phyloP scores from a whole-genome alignment of 2,888 invertebrate species.

The Zaprionus obscuricornis region DNA sequence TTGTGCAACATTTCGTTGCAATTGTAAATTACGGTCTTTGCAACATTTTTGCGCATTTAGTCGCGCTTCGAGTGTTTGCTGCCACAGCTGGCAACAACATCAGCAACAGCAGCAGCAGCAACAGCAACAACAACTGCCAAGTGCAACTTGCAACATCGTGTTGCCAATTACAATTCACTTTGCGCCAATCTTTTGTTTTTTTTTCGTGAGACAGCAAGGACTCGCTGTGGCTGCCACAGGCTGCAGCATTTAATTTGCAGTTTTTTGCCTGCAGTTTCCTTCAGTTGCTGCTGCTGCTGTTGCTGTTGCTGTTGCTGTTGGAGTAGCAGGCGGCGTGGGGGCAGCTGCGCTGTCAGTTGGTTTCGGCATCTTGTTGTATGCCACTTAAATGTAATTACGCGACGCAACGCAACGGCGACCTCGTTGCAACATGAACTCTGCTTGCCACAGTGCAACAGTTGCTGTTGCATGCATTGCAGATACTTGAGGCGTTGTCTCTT shows the following conservation, averaged over 20 bases:
- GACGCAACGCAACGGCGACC: constrained; percentile 56
- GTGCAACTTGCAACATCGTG: constrained; percentile 20
- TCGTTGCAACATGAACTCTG: constrained; percentile 67
- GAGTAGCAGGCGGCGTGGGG: no score
- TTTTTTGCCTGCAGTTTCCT: no score
- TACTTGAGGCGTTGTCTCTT: not conserved
- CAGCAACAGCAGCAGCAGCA: constrained; percentile 11
- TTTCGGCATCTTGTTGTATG: constrained; percentile 47
- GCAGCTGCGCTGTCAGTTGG: constrained; percentile 50
- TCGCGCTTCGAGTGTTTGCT: constrained; percentile 77
- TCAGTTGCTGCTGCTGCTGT: constrained; percentile 28
- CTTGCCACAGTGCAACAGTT: constrained; percentile 7
- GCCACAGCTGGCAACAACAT: constrained; percentile 61
- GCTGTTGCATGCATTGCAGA: not conserved
- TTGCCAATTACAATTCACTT: constrained; percentile 78
- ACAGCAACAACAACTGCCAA: not conserved
- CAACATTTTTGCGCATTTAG: constrained; percentile 77
- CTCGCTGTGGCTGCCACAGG: constrained; percentile 47
- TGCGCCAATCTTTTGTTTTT: constrained; percentile 56
- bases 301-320: constrained; percentile 5
- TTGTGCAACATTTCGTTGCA: constrained; percentile 56
- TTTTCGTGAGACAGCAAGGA: no score
- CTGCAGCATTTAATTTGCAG: constrained; percentile 72
- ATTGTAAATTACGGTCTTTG: constrained; percentile 78
- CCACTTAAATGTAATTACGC: constrained; percentile 74